These are phyloP conservation scores for Catocala fraxini DNA, from an alignment of 2,888 invertebrate species.

Conservation along the genomic window DNA sequence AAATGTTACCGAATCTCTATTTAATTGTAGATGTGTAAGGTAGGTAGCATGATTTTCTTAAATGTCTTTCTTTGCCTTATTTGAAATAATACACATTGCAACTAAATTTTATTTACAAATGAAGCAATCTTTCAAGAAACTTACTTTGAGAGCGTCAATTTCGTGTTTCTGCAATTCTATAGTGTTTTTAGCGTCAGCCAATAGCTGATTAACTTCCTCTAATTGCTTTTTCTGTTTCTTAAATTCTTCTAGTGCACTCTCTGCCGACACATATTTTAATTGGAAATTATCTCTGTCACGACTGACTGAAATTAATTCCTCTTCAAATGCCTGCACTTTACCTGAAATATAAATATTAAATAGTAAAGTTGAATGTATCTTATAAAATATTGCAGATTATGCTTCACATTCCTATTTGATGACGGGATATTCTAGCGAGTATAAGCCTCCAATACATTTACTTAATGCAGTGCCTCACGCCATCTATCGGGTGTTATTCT, in stretches of 20 bases:
- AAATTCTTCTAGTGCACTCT: constrained; percentile 84
- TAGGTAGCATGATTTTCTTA: no score
- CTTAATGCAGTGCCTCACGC: no score
- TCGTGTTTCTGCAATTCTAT: constrained; percentile 81
- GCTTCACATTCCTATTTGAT: no score
- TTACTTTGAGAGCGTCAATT: constrained; percentile 77
- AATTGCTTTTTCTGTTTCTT: constrained; percentile 86
- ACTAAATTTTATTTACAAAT: no score
- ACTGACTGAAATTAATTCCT: constrained; percentile 79
- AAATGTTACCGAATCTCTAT: no score
- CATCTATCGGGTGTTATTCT: no score
- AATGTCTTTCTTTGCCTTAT: no score
- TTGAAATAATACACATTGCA: background rate
- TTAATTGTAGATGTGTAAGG: no score
- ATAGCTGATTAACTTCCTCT: constrained; percentile 82
- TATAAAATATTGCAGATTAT: no score
- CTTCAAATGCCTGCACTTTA: constrained; percentile 81
- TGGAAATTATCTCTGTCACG: constrained; percentile 81
- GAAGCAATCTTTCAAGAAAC: constrained; percentile 8
- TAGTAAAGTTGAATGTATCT: background rate
- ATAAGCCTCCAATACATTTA: no score
- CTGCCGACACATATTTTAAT: constrained; percentile 82
- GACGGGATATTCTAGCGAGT: no score
- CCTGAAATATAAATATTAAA: constrained; percentile 55
- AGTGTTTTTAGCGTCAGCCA: constrained; percentile 75